A percentile compares a stretch with the other conserved stretches of the same genome.
phyloP scores from a whole-genome alignment of 1,140 invertebrate genomes.

The Trachymyrmex cornetzi region DNA sequence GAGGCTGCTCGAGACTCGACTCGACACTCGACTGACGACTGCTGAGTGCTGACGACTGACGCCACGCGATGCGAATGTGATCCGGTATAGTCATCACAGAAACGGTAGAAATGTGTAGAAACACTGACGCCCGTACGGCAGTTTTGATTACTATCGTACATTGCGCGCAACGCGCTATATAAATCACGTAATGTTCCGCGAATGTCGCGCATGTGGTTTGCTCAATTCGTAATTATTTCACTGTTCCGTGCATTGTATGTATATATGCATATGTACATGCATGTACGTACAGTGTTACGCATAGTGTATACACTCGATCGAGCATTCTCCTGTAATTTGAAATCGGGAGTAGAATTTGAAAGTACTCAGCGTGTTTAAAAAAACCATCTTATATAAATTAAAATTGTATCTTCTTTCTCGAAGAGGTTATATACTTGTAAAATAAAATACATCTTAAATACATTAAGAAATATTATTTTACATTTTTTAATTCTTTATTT shows the following conservation, averaged over 20 bases:
- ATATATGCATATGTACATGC: not conserved
- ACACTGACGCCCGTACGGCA: not conserved
- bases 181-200: conserved; percentile 24
- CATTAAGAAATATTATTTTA: not conserved
- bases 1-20: conserved; percentile 7
- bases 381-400: not conserved
- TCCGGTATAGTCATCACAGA: conserved; percentile 38
- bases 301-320: not conserved
- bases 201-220: not conserved
- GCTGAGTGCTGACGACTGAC: conserved; percentile 9
- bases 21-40: conserved; percentile 7
- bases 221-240: conserved; percentile 16
- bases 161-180: not conserved
- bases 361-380: not conserved
- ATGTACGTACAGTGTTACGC: not conserved
- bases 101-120: conserved; percentile 26
- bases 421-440: not conserved
- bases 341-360: not conserved
- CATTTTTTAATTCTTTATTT: not conserved
- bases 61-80: conserved; percentile 36
- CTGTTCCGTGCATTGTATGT: not conserved
- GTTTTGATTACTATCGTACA: conserved; percentile 14
- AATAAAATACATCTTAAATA: not conserved
- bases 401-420: not conserved
- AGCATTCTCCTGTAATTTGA: not conserved